Evolutionary conservation across 2,113 vertebrate species (phyloP).

Genomic region (Amphilophus citrinellus): DNA sequence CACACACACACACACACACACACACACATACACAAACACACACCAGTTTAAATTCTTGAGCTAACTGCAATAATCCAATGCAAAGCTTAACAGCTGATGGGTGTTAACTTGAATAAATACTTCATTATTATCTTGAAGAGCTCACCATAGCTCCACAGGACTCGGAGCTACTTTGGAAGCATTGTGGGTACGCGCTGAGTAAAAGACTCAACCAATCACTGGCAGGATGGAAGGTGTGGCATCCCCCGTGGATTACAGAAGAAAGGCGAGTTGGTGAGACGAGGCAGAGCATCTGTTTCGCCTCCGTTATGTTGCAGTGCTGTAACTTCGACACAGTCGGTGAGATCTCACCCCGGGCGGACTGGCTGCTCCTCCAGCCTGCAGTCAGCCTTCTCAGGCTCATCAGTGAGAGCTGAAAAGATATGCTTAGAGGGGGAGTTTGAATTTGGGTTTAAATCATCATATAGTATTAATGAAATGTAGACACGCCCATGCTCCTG

Average conservation of each 20-base stretch:
- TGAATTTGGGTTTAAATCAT: constrained; percentile 6
- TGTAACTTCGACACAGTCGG: neutral
- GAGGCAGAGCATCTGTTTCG: constrained; percentile 6
- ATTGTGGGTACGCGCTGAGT: constrained; percentile 7
- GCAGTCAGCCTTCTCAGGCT: neutral
- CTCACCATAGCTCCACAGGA: neutral
- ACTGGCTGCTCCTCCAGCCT: neutral
- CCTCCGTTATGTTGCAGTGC: neutral
- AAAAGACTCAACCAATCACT: neutral
- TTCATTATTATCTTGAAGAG: neutral
- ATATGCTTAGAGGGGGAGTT: neutral
- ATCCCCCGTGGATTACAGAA: neutral
- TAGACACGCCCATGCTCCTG: constrained; percentile 1
- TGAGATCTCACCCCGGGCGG: neutral
- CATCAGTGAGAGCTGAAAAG: neutral
- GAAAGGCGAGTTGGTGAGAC: neutral
- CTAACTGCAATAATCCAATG: constrained; percentile 10
- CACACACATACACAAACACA: neutral
- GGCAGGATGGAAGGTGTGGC: neutral
- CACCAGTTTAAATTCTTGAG: neutral
- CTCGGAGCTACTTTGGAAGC: neutral
- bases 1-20: neutral
- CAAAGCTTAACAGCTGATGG: neutral
- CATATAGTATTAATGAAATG: constrained; percentile 5
- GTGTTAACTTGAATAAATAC: constrained; percentile 24